Conservation (phyloP, 2,888 invertebrate species). For the Psococerastis gibbosa region DNA sequence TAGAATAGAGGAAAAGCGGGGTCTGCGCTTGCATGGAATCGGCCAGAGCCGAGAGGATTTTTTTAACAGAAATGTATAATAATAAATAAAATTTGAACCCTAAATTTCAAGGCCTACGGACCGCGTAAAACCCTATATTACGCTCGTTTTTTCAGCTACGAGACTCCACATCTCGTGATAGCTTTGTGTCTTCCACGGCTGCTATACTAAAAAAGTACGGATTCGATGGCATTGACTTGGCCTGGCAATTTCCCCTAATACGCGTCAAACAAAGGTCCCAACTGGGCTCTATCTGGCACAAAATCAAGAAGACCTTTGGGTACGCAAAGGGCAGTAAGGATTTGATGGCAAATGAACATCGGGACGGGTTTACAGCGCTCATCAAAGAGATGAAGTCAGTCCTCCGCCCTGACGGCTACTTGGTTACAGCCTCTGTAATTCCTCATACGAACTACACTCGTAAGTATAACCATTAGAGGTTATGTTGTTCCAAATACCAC, state of each 20-base stretch:
- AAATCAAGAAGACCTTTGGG: conserved; percentile 52
- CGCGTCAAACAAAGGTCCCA: conserved; percentile 61
- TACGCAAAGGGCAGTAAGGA: conserved; percentile 54
- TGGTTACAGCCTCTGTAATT: conserved; percentile 45
- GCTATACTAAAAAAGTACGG: conserved; percentile 51
- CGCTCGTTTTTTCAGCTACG: conserved; percentile 44
- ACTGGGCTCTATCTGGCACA: conserved; percentile 47
- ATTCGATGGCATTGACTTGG: conserved; percentile 74
- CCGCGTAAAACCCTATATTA: no score
- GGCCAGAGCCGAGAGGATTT: no score
- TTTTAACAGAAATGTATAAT: no score
- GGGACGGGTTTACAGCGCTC: conserved; percentile 56
- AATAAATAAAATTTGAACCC: no score
- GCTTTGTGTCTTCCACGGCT: conserved; percentile 58
- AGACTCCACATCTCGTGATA: conserved; percentile 47
- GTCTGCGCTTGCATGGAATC: no score
- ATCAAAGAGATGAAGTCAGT: conserved; percentile 55
- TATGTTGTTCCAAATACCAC: no score
- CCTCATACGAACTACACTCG: conserved; percentile 59
- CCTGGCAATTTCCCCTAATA: conserved; percentile 65
- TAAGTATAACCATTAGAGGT: conserved; percentile 33
- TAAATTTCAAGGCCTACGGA: no score
- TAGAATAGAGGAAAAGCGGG: no score
- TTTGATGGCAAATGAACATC: conserved; percentile 53
- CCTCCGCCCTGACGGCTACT: conserved; percentile 44